Evolutionary conservation across 2,888 invertebrate genomes (phyloP).

Genomic region (Hoplodrina blanda): DNA sequence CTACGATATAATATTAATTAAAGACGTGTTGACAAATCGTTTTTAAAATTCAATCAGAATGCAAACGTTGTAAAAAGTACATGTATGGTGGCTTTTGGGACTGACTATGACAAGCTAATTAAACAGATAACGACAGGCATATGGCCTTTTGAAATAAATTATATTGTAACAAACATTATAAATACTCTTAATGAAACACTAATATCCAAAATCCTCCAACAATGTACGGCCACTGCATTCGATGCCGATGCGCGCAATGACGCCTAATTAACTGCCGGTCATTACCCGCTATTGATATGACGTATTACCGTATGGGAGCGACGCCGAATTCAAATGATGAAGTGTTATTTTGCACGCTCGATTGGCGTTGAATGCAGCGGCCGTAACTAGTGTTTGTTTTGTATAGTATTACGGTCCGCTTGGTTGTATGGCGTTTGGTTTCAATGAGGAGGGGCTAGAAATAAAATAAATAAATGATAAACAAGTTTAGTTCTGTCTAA

Average conservation of each 20-base stretch:
- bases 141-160: too few relatives aligned
- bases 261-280: constrained; percentile 65
- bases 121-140: too few relatives aligned
- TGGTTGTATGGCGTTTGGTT: constrained; percentile 13
- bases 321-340: constrained; percentile 62
- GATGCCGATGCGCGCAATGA: constrained; percentile 66
- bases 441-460: constrained; percentile 6
- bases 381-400: constrained; percentile 56
- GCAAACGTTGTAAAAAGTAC: too few relatives aligned
- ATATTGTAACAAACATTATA: not conserved
- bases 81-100: too few relatives aligned
- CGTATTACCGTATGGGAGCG: constrained; percentile 59
- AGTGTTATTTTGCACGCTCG: constrained; percentile 62
- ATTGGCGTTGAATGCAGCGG: constrained; percentile 49
- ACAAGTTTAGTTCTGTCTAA: too few relatives aligned
- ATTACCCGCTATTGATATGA: constrained; percentile 65
- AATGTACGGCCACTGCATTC: constrained; percentile 64
- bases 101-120: too few relatives aligned
- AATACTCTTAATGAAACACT: not conserved
- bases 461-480: not conserved
- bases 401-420: constrained; percentile 20
- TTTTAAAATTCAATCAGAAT: too few relatives aligned
- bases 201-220: constrained; percentile 20
- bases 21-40: too few relatives aligned
- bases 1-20: too few relatives aligned